phyloP scores from a whole-genome alignment of 2,888 invertebrate genomes.

The Orthonychiurus folsomi region DNA sequence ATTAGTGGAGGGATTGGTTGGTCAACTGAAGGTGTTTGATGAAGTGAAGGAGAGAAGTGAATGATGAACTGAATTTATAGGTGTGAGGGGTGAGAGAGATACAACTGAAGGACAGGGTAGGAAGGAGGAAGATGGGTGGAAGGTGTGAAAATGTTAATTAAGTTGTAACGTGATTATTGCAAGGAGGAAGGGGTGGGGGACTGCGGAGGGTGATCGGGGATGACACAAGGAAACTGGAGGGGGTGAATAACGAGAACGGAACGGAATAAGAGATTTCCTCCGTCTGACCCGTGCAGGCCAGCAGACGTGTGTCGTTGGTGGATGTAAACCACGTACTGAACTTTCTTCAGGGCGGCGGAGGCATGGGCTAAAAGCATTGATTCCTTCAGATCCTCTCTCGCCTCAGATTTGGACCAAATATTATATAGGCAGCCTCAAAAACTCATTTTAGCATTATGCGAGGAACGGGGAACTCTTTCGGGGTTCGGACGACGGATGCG shows the following conservation, averaged over 20 bases:
- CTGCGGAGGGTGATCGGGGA: too few species aligned
- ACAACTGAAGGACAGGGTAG: too few species aligned
- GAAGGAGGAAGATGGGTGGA: too few species aligned
- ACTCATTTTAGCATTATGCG: not conserved
- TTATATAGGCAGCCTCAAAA: not conserved
- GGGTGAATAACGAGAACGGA: not conserved
- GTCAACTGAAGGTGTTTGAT: not conserved
- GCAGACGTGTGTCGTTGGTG: not conserved
- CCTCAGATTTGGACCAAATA: not conserved
- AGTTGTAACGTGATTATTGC: too few species aligned
- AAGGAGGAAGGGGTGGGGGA: too few species aligned
- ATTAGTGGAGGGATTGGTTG: not conserved
- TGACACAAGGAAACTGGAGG: too few species aligned
- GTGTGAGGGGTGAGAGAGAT: too few species aligned
- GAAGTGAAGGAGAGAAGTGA: not conserved
- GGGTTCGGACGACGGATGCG: not conserved
- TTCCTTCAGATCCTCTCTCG: not conserved
- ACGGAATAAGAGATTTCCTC: not conserved
- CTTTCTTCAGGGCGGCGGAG: not conserved
- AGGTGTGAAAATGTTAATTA: too few species aligned
- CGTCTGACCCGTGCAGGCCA: not conserved
- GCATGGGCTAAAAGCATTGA: not conserved
- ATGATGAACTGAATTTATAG: too few species aligned
- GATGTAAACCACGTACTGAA: not conserved
- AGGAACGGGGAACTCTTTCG: not conserved